phyloP scores from a whole-genome alignment of 2,113 vertebrate species.

The Apaloderma vittatum region DNA sequence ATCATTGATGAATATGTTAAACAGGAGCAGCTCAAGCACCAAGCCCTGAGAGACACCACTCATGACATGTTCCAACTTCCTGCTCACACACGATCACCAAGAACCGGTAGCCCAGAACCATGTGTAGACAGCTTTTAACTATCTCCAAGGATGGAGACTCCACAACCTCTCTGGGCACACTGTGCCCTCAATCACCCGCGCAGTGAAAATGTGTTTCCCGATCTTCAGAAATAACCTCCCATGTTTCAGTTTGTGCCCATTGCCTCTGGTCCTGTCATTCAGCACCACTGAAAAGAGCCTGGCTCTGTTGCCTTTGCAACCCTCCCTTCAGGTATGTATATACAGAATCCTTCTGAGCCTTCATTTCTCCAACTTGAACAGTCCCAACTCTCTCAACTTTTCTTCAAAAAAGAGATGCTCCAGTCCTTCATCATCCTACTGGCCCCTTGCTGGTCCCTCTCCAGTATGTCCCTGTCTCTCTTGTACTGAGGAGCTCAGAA shows the following conservation, averaged over 20 bases:
- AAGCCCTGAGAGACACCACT: no score
- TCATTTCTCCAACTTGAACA: not conserved
- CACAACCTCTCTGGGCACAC: not conserved
- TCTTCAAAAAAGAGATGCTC: not conserved
- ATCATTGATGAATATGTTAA: no score
- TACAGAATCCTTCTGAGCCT: not conserved
- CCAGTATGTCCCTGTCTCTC: not conserved
- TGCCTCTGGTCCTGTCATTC: not conserved
- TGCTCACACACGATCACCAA: not conserved
- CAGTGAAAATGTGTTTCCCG: not conserved
- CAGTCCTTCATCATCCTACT: not conserved
- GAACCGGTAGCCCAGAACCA: not conserved
- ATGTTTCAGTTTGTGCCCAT: no score
- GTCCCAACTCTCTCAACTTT: not conserved
- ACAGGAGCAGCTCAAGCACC: no score
- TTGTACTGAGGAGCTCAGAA: not conserved
- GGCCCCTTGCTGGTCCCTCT: not conserved
- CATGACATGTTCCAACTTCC: fast-evolving
- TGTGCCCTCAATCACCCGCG: not conserved
- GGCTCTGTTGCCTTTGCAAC: fast-evolving
- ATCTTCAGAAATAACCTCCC: not conserved
- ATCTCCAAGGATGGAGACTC: not conserved
- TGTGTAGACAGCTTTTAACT: not conserved
- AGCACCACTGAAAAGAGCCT: not conserved
- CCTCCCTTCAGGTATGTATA: not conserved